Conservation (phyloP, 1,140 invertebrate genomes). For the Tenebrio molitor region DNA sequence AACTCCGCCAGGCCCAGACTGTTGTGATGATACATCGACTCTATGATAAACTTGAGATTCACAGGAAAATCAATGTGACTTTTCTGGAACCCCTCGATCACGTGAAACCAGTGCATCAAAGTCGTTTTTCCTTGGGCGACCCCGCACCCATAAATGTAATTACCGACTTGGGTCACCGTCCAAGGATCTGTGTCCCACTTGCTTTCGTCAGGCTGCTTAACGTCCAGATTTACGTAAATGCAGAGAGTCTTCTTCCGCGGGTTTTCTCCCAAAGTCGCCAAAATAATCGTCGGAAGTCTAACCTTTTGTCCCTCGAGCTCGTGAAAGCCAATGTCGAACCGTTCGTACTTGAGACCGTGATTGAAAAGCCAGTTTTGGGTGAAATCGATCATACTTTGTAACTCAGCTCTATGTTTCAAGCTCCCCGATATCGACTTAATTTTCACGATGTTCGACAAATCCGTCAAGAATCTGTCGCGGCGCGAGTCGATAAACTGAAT, state of each 20-base stretch:
- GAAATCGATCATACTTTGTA: conserved; percentile 57
- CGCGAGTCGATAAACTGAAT: conserved; percentile 62
- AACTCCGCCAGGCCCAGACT: conserved; percentile 61
- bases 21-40: conserved; percentile 60
- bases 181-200: conserved; percentile 63
- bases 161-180: conserved; percentile 54
- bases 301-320: conserved; percentile 56
- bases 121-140: conserved; percentile 61
- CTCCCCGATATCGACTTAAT: conserved; percentile 59
- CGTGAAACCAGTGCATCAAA: conserved; percentile 63
- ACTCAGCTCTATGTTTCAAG: conserved; percentile 55
- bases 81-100: conserved; percentile 60
- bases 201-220: conserved; percentile 53
- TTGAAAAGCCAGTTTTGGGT: conserved; percentile 61
- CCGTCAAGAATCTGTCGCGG: conserved; percentile 53
- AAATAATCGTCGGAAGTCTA: conserved; percentile 60
- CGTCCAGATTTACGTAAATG: conserved; percentile 60
- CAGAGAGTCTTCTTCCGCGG: conserved; percentile 60
- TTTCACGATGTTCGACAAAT: conserved; percentile 59
- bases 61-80: conserved; percentile 59
- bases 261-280: conserved; percentile 58
- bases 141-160: conserved; percentile 60
- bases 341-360: conserved; percentile 61
- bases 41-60: conserved; percentile 64
- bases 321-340: conserved; percentile 61